These are phyloP conservation scores for Diarsia mendica DNA, from an alignment of 2,888 invertebrate genomes.

Conservation along the genomic window DNA sequence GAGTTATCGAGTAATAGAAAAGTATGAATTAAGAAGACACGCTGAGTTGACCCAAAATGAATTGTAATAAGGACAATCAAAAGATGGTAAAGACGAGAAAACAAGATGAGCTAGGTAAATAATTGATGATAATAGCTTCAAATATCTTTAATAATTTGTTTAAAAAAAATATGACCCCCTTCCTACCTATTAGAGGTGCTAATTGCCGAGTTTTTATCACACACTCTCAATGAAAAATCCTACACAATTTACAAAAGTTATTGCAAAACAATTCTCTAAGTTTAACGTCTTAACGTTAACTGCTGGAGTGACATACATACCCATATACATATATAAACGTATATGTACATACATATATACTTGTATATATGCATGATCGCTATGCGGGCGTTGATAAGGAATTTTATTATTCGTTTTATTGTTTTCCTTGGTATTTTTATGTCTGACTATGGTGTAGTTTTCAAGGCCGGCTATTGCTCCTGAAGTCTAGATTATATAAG, in stretches of 20 bases:
- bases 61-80: too few species aligned
- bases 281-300: conserved; percentile 55
- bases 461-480: conserved; percentile 53
- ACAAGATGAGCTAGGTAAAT: too few species aligned
- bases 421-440: conserved; percentile 28
- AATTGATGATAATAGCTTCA: background rate
- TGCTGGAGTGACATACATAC: conserved; percentile 45
- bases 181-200: conserved; percentile 9
- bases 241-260: conserved; percentile 30
- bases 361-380: conserved; percentile 5
- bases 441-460: conserved; percentile 17
- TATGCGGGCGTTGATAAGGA: conserved; percentile 60
- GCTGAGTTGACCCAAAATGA: too few species aligned
- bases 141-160: background rate
- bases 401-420: conserved; percentile 31
- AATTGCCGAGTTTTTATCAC: conserved; percentile 19
- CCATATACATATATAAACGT: conserved; percentile 7
- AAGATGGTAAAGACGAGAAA: too few species aligned
- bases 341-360: background rate
- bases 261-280: conserved; percentile 56
- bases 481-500: background rate
- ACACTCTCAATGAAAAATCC: conserved; percentile 39
- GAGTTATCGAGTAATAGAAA: too few species aligned
- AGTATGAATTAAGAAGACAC: too few species aligned
- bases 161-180: background rate